Evolutionary conservation across 2,113 vertebrate species (phyloP).

Genomic region (Menidia beryllina): DNA sequence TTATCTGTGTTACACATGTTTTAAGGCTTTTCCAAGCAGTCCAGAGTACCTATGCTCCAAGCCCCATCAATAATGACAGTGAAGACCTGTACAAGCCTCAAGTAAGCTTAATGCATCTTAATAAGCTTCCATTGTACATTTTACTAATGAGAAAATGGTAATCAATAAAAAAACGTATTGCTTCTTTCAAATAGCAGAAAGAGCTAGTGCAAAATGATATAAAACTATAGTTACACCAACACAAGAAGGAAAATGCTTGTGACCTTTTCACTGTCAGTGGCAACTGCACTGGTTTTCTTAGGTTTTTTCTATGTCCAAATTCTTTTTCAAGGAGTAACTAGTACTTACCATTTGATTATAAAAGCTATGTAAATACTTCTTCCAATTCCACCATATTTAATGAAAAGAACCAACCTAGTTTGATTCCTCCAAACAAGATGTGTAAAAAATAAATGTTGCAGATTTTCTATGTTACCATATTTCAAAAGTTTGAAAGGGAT

Average conservation of each 20-base stretch:
- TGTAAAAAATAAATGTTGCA: background rate
- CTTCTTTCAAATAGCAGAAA: background rate
- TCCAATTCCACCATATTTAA: background rate
- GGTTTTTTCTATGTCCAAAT: background rate
- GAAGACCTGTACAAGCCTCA: background rate
- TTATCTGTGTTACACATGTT: slow-evolving; percentile 69
- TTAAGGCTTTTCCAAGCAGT: slow-evolving; percentile 50
- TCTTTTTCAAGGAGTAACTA: background rate
- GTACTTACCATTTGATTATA: background rate
- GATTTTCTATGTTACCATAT: background rate
- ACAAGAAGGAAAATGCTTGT: background rate
- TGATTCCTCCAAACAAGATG: background rate
- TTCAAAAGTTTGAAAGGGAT: background rate
- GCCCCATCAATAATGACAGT: slow-evolving; percentile 17
- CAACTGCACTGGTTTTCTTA: too few species aligned
- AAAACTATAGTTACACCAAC: background rate
- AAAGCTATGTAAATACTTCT: background rate
- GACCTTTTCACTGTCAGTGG: too few species aligned
- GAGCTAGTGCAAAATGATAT: background rate
- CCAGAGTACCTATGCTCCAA: slow-evolving; percentile 21
- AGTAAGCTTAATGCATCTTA: background rate
- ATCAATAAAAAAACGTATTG: too few species aligned
- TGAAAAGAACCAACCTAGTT: background rate
- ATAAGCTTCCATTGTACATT: too few species aligned
- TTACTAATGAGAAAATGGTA: too few species aligned